phyloP scores from a whole-genome alignment of 35 echinoderm and acorn worm genomes.

The Stichopus chloronotus region DNA sequence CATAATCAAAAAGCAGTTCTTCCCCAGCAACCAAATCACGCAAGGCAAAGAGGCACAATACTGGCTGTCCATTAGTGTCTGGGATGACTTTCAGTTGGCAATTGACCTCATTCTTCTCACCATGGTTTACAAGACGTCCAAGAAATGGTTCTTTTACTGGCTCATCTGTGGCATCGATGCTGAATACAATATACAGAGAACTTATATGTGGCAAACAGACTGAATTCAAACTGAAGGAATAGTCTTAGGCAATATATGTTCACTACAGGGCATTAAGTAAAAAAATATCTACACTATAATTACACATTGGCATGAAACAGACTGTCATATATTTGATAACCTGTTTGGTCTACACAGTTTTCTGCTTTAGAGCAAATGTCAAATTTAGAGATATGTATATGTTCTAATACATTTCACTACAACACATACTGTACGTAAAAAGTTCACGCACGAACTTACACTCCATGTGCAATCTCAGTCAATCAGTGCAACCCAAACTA shows the following conservation, averaged over 20 bases:
- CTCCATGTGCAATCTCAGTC: too few relatives aligned
- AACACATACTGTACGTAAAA: too few relatives aligned
- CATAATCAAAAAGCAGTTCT: conserved; percentile 38
- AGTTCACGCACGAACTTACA: too few relatives aligned
- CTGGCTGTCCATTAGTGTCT: not conserved
- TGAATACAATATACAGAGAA: not conserved
- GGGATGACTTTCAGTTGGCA: not conserved
- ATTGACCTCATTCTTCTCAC: conserved; percentile 20
- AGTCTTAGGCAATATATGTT: not conserved
- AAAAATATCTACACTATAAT: not conserved
- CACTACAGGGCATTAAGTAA: not conserved
- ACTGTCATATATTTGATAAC: not conserved
- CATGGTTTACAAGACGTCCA: conserved; percentile 54
- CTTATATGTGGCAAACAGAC: not conserved
- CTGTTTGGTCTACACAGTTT: not conserved
- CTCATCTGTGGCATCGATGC: conserved; percentile 59
- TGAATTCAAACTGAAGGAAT: not conserved
- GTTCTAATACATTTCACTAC: too few relatives aligned
- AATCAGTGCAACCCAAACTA: too few relatives aligned
- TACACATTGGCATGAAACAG: not conserved
- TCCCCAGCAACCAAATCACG: not conserved
- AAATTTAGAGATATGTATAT: too few relatives aligned
- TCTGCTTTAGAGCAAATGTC: too few relatives aligned
- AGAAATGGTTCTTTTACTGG: not conserved
- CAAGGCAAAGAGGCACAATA: not conserved